phyloP scores from a whole-genome alignment of 2,113 vertebrate genomes.

The Oncorhynchus gorbuscha region DNA sequence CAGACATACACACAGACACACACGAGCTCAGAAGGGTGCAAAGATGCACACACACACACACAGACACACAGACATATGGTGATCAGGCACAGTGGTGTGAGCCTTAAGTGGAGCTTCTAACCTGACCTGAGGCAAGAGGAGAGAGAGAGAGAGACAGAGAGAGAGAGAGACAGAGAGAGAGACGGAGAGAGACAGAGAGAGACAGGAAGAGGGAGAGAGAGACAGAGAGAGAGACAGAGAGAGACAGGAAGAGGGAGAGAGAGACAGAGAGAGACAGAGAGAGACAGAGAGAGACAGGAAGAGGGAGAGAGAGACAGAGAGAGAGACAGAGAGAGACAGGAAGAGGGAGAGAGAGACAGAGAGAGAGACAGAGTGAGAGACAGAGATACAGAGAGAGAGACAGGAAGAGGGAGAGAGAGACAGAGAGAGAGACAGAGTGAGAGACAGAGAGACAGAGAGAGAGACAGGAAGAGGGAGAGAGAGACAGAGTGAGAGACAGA shows the following conservation, averaged over 20 bases:
- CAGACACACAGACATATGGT: slow-evolving; percentile 65
- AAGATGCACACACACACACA: slow-evolving; percentile 1
- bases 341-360: too few relatives aligned
- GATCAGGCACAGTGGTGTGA: slow-evolving; percentile 60
- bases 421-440: too few relatives aligned
- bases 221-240: background rate
- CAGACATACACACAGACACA: slow-evolving; percentile 1
- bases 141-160: background rate
- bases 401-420: too few relatives aligned
- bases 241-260: background rate
- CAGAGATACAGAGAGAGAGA: too few relatives aligned
- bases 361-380: too few relatives aligned
- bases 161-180: slow-evolving; percentile 5
- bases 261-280: too few relatives aligned
- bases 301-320: too few relatives aligned
- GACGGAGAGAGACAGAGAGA: background rate
- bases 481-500: background rate
- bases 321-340: too few relatives aligned
- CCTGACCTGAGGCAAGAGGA: slow-evolving; percentile 70
- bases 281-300: too few relatives aligned
- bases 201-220: background rate
- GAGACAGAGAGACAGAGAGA: too few relatives aligned
- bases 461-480: too few relatives aligned
- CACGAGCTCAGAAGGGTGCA: slow-evolving; percentile 2
- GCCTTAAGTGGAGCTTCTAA: slow-evolving; percentile 70